Evolutionary conservation across 2,888 invertebrate species (phyloP).

Genomic region (Brachypalpus laphriformis): DNA sequence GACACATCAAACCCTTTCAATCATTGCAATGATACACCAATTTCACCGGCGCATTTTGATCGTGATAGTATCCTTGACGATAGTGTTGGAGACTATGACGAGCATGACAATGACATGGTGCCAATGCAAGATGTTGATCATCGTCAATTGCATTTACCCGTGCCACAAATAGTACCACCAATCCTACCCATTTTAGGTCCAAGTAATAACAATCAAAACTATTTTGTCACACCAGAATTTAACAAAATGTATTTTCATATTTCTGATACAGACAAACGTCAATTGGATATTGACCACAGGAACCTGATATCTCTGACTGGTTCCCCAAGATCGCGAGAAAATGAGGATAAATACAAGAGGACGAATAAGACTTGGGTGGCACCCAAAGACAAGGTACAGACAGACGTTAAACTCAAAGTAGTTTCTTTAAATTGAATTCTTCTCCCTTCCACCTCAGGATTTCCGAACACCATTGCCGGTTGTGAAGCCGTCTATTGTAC

Average conservation of each 20-base stretch:
- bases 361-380: conserved; percentile 76
- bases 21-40: conserved; percentile 84
- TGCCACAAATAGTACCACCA: conserved; percentile 83
- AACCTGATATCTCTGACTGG: conserved; percentile 93
- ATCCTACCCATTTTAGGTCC: conserved; percentile 25
- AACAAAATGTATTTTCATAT: background rate
- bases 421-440: background rate
- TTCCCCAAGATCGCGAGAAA: conserved; percentile 83
- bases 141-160: conserved; percentile 84
- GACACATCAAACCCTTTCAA: conserved; percentile 81
- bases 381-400: conserved; percentile 73
- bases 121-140: conserved; percentile 85
- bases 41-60: conserved; percentile 87
- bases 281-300: conserved; percentile 90
- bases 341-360: conserved; percentile 65
- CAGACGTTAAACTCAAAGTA: conserved; percentile 6
- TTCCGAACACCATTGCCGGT: conserved; percentile 75
- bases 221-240: background rate
- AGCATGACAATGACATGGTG: conserved; percentile 83
- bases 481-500: conserved; percentile 32
- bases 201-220: conserved; percentile 19
- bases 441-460: conserved; percentile 75
- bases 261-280: conserved; percentile 79
- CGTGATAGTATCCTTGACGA: conserved; percentile 84
- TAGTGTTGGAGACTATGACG: conserved; percentile 85